A percentile compares a stretch with the other conserved stretches of the same genome.
Conservation (phyloP, 2,888 invertebrate genomes). For the Abrostola tripartita region DNA sequence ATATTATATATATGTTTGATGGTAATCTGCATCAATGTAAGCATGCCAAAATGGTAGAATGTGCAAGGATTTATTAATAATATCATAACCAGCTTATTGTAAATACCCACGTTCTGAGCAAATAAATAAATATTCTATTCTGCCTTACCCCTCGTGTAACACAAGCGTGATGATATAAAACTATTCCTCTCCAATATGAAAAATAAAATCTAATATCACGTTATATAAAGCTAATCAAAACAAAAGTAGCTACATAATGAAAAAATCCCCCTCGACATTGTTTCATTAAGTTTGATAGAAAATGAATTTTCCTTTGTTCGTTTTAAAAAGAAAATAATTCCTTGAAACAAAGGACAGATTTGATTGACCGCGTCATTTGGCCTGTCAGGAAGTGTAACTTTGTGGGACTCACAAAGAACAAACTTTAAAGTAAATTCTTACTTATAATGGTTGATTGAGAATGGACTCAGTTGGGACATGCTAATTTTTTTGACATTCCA, state of each 20-base stretch:
- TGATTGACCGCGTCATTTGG: constrained; percentile 57
- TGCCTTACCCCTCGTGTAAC: too few species aligned
- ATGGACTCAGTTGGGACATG: not conserved
- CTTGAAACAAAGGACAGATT: constrained; percentile 52
- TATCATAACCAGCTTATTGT: too few species aligned
- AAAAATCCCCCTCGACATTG: constrained; percentile 57
- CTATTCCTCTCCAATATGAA: too few species aligned
- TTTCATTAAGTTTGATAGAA: constrained; percentile 69
- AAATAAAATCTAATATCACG: too few species aligned
- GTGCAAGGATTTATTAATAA: too few species aligned
- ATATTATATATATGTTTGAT: too few species aligned
- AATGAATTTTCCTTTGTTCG: constrained; percentile 65
- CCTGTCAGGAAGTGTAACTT: constrained; percentile 34
- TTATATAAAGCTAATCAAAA: constrained; percentile 54
- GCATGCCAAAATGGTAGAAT: too few species aligned
- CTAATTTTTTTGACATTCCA: not conserved
- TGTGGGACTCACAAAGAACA: constrained; percentile 11
- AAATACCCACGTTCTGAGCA: too few species aligned
- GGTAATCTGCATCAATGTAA: too few species aligned
- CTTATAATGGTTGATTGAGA: constrained; percentile 6
- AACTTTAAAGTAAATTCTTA: constrained; percentile 29
- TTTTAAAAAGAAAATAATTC: constrained; percentile 60
- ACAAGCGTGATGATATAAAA: too few species aligned
- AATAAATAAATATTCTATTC: too few species aligned
- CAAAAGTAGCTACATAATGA: constrained; percentile 54